phyloP scores from a whole-genome alignment of 2,113 vertebrate species.

The Sitta europaea region DNA sequence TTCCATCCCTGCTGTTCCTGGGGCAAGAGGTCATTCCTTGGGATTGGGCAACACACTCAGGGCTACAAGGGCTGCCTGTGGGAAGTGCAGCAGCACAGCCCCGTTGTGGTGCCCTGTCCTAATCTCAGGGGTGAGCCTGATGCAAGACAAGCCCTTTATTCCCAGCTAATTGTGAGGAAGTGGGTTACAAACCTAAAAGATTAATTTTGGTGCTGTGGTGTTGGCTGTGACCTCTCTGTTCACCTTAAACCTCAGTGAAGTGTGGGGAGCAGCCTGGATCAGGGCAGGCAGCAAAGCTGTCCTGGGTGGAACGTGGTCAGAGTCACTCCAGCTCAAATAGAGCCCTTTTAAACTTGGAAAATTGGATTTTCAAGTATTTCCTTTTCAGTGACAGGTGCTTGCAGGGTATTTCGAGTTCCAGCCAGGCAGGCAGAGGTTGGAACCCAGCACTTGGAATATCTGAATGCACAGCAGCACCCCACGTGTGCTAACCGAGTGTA shows the following conservation, averaged over 20 bases:
- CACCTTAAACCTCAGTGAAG: neutral
- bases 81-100: neutral
- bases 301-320: neutral
- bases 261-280: neutral
- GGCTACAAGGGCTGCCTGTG: neutral
- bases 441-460: neutral
- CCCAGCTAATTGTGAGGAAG: neutral
- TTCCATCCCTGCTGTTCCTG: neutral
- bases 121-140: neutral
- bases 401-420: neutral
- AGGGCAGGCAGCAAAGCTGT: neutral
- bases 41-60: neutral
- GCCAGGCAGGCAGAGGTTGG: neutral
- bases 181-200: neutral
- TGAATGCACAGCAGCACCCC: neutral
- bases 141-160: neutral
- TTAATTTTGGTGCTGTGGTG: neutral
- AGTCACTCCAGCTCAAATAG: neutral
- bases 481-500: rapidly evolving
- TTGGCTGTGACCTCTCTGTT: neutral
- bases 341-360: neutral
- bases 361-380: neutral
- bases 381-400: neutral
- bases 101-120: neutral
- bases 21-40: neutral